A percentile compares a stretch with the other conserved stretches of the same genome.
phyloP scores from a whole-genome alignment of 2,797 vertebrate species.

The Fratercula arctica region DNA sequence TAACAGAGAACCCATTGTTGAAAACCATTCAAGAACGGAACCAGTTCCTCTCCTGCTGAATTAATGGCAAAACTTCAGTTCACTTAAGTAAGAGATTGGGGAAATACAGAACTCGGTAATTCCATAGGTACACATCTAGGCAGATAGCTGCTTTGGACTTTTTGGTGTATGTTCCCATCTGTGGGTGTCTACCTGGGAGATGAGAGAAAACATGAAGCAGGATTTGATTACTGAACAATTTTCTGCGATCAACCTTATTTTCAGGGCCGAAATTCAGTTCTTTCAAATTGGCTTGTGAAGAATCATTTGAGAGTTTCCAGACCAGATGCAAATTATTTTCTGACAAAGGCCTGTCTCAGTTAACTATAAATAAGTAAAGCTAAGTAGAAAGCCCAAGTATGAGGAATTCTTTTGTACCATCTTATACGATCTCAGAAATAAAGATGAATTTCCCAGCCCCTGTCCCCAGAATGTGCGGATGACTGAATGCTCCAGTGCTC shows the following conservation, averaged over 20 bases:
- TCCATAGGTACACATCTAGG: background rate
- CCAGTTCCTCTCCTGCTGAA: slow-evolving; percentile 16
- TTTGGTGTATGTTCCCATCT: background rate
- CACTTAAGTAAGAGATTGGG: background rate
- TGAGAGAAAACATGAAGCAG: background rate
- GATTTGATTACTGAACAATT: background rate
- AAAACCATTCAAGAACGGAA: background rate
- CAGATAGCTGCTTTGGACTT: background rate
- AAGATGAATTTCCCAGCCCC: background rate
- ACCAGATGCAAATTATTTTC: background rate
- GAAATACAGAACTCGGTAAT: background rate
- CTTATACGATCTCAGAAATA: background rate
- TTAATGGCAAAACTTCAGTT: slow-evolving; percentile 14
- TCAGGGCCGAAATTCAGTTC: background rate
- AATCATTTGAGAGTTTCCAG: background rate
- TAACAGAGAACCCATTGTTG: background rate
- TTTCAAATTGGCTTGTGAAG: background rate
- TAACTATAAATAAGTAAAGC: background rate
- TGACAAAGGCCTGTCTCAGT: background rate
- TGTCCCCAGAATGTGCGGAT: background rate
- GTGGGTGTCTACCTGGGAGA: background rate
- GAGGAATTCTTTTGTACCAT: background rate
- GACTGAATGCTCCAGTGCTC: background rate
- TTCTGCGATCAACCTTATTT: background rate
- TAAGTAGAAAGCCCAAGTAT: background rate